phyloP scores from a whole-genome alignment of 2,888 invertebrate genomes.

The Rhamphomyia laevipes region DNA sequence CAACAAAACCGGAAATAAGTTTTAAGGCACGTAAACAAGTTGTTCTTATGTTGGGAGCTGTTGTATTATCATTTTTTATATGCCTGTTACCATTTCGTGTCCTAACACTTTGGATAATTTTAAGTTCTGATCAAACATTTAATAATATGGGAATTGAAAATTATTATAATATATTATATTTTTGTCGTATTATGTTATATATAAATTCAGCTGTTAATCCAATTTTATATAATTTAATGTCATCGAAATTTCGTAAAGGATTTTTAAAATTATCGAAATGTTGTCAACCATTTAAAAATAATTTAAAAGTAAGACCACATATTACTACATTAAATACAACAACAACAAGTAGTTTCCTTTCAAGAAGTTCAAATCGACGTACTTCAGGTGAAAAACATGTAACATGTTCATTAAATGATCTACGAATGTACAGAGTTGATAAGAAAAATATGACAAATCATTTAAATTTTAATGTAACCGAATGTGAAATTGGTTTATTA shows the following conservation, averaged over 20 bases:
- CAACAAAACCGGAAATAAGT: conserved; percentile 60
- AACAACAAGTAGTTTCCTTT: conserved; percentile 44
- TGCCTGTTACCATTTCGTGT: conserved; percentile 79
- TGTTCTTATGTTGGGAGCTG: conserved; percentile 75
- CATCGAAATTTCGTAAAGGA: conserved; percentile 76
- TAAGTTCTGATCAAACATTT: conserved; percentile 58
- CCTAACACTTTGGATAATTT: conserved; percentile 70
- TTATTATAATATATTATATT: conserved; percentile 72
- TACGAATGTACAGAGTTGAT: neutral
- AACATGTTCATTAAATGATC: conserved; percentile 12
- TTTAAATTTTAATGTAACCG: neutral
- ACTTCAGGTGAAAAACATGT: conserved; percentile 37
- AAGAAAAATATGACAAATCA: neutral
- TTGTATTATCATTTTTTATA: conserved; percentile 77
- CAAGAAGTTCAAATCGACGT: conserved; percentile 47
- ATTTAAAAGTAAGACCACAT: conserved; percentile 38
- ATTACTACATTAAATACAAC: conserved; percentile 39
- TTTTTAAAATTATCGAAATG: conserved; percentile 58
- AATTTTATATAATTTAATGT: conserved; percentile 85
- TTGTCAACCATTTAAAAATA: conserved; percentile 32
- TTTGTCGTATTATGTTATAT: conserved; percentile 76
- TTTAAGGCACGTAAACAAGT: conserved; percentile 70
- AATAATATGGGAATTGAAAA: conserved; percentile 59
- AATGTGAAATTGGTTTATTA: conserved; percentile 8
- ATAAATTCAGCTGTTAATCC: conserved; percentile 85